These are phyloP conservation scores for Hypselothyrea guttata DNA, from an alignment of 2,888 invertebrate genomes.

Conservation along the genomic window DNA sequence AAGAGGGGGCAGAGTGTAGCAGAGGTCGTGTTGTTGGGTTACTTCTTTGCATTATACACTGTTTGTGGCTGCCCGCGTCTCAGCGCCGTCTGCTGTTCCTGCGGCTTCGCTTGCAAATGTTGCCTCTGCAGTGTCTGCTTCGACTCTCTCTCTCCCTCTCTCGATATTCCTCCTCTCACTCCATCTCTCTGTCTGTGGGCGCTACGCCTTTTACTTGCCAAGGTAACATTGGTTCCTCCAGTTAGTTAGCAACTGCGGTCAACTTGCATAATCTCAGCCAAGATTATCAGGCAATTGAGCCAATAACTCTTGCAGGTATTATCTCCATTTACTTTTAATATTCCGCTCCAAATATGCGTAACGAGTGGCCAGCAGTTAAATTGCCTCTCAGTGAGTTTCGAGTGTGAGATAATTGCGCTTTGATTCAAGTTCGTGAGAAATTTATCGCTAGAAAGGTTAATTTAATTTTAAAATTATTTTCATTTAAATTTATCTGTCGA, in stretches of 20 bases:
- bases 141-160: neutral
- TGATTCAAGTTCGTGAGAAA: too few relatives aligned
- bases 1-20: neutral
- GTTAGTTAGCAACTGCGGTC: slow-evolving; percentile 47
- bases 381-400: too few relatives aligned
- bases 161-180: neutral
- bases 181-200: slow-evolving; percentile 1
- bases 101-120: slow-evolving; percentile 61
- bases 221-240: slow-evolving; percentile 40
- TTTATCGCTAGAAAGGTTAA: too few relatives aligned
- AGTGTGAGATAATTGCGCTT: neutral
- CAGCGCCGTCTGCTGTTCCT: slow-evolving; percentile 44
- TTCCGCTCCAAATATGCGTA: too few relatives aligned
- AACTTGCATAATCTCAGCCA: slow-evolving; percentile 17
- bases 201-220: slow-evolving; percentile 33
- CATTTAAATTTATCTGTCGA: too few relatives aligned
- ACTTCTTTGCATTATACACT: slow-evolving; percentile 60
- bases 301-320: neutral
- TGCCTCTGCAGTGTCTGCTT: slow-evolving; percentile 30
- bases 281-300: neutral
- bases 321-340: slow-evolving; percentile 1
- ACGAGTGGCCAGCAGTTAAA: too few relatives aligned
- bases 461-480: too few relatives aligned
- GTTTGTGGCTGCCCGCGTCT: slow-evolving; percentile 41
- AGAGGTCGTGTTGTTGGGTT: slow-evolving; percentile 8